Percentiles rank a stretch among this genome's conserved stretches.
phyloP scores from a whole-genome alignment of 2,888 invertebrate species.

The Cheilosia grossa region DNA sequence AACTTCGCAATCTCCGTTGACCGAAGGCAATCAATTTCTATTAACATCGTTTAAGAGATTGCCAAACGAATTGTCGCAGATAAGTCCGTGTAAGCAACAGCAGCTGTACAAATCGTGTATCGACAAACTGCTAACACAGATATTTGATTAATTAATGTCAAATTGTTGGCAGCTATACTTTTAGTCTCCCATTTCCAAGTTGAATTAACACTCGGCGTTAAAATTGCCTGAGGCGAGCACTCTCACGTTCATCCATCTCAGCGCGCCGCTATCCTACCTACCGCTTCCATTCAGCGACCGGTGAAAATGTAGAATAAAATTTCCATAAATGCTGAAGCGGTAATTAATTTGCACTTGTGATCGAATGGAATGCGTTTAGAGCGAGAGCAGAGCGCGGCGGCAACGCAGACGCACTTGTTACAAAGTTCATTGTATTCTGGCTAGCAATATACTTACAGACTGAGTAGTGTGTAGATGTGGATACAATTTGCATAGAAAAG shows the following conservation, averaged over 20 bases:
- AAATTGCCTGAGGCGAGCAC: conserved; percentile 39
- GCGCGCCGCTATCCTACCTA: too few species aligned
- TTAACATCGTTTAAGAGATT: conserved; percentile 41
- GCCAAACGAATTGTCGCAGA: conserved; percentile 23
- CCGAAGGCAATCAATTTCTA: conserved; percentile 39
- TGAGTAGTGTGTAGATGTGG: neutral
- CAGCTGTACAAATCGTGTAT: too few species aligned
- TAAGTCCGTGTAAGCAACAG: neutral
- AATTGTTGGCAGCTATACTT: conserved; percentile 51
- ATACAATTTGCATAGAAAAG: conserved; percentile 46
- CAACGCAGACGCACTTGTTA: conserved; percentile 45
- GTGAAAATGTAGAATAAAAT: conserved; percentile 69
- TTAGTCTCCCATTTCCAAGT: conserved; percentile 6
- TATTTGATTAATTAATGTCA: conserved; percentile 73
- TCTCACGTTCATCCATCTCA: neutral
- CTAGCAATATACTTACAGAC: neutral
- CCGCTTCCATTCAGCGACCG: conserved; percentile 53
- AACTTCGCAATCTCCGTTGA: neutral
- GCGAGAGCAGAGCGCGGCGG: conserved; percentile 2
- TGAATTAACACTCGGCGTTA: conserved; percentile 8
- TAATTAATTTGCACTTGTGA: conserved; percentile 73
- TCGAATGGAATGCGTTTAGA: conserved; percentile 66
- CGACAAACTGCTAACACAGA: conserved; percentile 54
- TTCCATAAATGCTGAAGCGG: conserved; percentile 67
- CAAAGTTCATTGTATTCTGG: conserved; percentile 47